These are phyloP conservation scores for Microchirus variegatus DNA, from an alignment of 2,797 vertebrate species.

Conservation along the genomic window DNA sequence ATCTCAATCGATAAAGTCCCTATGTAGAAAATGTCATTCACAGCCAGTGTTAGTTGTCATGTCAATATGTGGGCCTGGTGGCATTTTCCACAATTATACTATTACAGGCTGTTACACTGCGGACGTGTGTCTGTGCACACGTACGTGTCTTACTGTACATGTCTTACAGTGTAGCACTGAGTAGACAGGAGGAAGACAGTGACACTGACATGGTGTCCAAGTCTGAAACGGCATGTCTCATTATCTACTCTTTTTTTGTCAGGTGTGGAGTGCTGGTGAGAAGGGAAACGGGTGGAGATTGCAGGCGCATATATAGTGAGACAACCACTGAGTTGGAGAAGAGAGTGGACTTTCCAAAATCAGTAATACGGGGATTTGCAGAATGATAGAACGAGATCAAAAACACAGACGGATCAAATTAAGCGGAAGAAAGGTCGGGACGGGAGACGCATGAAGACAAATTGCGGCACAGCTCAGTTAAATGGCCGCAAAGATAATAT, in stretches of 20 bases:
- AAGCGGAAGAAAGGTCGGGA: not conserved
- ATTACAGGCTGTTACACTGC: not conserved
- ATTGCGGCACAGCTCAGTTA: too few species aligned
- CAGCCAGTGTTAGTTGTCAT: slow-evolving; percentile 1
- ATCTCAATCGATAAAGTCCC: slow-evolving; percentile 29
- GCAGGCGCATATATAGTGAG: slow-evolving; percentile 1
- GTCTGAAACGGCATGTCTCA: slow-evolving; percentile 37
- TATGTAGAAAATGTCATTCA: slow-evolving; percentile 28
- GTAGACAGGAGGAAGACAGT: slow-evolving; percentile 32
- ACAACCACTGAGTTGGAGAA: slow-evolving; percentile 7
- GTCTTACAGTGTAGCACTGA: slow-evolving; percentile 16
- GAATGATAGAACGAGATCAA: slow-evolving; percentile 11
- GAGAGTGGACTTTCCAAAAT: not conserved
- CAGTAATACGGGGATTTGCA: slow-evolving; percentile 10
- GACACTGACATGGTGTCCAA: slow-evolving; percentile 29
- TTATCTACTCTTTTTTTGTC: slow-evolving; percentile 60
- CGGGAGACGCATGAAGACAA: too few species aligned
- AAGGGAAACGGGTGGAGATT: not conserved
- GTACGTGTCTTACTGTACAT: slow-evolving; percentile 22
- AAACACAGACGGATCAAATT: slow-evolving; percentile 18
- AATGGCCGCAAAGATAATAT: too few species aligned
- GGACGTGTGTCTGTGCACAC: slow-evolving; percentile 9
- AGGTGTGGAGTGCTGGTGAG: slow-evolving; percentile 16
- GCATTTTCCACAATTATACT: slow-evolving; percentile 23
- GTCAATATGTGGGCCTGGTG: slow-evolving; percentile 22